Base-by-base conservation (phyloP, 2,113 vertebrate genomes). In the Lepisosteus oculatus region DNA sequence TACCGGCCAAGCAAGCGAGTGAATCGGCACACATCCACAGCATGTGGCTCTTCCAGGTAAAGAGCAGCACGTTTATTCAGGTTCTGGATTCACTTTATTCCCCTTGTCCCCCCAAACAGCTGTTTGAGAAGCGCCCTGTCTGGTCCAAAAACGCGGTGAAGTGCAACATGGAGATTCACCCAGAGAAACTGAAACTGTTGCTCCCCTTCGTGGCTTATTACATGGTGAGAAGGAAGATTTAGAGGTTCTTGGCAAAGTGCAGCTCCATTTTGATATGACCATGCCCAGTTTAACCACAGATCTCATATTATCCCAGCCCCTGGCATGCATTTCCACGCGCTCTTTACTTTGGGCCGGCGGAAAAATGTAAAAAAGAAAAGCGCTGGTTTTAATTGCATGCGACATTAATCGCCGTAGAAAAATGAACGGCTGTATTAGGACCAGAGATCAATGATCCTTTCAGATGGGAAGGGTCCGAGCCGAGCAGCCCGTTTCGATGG, bases 81-180 rank as follows among this genome's bases (percentile, higher is more conserved):
- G 44, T 54, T 17, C 15, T 68, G 66, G 29, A 43, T 15, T 69
- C 11, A 43, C 47, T 11, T 14, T 13, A 55, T 13, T 43, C 14
- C 3, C 70, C 8, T 43, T 77, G 3, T 76, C 5, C 67, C 57
- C 4, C 68, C 80, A 3, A 42, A 8, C 78, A 98, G 96, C 93
- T 98, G 75, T 98, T 99, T 72, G 92, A 93, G 69, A 81, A 85
- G 42, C 93, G 94, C 3, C 96, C 96, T 43, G 80, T 98, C 85
- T 99, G 97, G 97, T 98, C 96, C 3, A 90, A 94, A 29, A 99
- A 96, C 0, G 97, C 94, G 0, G 91, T 99, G 73, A 99, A 95
- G 82, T 94, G 95, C 84, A 97, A 95, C 63, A 78, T 98, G 76
- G 93, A 93, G 0, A 63, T 98, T 74, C 97, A 98, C 62, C 96